Evolutionary conservation across 2,888 invertebrate genomes (phyloP).

Genomic region (Epistrophe grossulariae): DNA sequence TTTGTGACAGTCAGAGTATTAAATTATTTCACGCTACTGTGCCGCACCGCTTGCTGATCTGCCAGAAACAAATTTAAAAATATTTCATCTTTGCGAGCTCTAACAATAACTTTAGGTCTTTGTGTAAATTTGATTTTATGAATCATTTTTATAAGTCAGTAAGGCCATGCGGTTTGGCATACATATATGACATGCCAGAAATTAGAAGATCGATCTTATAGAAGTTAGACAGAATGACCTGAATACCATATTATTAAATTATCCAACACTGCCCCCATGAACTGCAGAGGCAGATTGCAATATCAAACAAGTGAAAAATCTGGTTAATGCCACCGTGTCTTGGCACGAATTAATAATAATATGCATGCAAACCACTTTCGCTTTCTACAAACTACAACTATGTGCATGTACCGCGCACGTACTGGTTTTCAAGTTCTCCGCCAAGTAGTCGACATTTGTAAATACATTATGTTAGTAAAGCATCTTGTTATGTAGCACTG

Average conservation of each 20-base stretch:
- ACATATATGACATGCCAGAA: constrained; percentile 32
- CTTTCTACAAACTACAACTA: constrained; percentile 39
- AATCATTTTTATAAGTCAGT: constrained; percentile 18
- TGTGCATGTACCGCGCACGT: background rate
- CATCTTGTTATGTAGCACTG: constrained; percentile 61
- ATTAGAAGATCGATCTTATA: constrained; percentile 54
- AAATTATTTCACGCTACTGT: background rate
- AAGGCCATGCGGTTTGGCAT: constrained; percentile 9
- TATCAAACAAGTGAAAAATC: constrained; percentile 20
- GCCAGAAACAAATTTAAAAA: background rate
- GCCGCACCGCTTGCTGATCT: background rate
- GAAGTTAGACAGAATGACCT: constrained; percentile 65
- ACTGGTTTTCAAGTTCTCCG: constrained; percentile 59
- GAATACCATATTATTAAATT: constrained; percentile 55
- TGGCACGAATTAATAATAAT: constrained; percentile 60
- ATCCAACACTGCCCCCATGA: constrained; percentile 55
- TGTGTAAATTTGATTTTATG: background rate
- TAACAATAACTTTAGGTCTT: constrained; percentile 23
- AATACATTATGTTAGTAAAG: constrained; percentile 30
- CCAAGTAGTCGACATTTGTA: constrained; percentile 51
- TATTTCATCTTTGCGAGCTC: constrained; percentile 7
- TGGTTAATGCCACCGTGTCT: constrained; percentile 51
- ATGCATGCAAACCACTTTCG: constrained; percentile 58
- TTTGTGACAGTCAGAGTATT: constrained; percentile 13
- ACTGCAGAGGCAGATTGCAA: constrained; percentile 11